phyloP scores from a whole-genome alignment of 1,140 invertebrate genomes.

The Macrotrachela quadricornifera region DNA sequence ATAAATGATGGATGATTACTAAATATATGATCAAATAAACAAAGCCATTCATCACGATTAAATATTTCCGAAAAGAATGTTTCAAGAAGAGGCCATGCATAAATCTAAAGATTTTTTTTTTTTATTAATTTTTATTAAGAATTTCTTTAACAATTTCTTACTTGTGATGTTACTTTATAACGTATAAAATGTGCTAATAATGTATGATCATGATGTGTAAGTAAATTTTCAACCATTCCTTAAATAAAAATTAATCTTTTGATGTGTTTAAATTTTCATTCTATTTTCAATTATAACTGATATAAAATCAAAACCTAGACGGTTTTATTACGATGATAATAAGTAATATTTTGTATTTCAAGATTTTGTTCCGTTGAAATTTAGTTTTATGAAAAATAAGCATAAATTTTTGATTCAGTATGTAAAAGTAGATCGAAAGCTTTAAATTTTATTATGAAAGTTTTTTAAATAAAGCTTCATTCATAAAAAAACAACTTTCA shows the following conservation, averaged over 20 bases:
- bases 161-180: slow-evolving; percentile 42
- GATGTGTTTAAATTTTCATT: no score
- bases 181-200: slow-evolving; percentile 46
- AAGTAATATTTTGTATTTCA: no score
- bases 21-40: slow-evolving; percentile 60
- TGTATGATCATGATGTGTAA: slow-evolving; percentile 44
- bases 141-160: not conserved
- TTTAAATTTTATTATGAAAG: no score
- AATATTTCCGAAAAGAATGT: slow-evolving; percentile 55
- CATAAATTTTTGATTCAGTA: no score
- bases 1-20: slow-evolving; percentile 50
- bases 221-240: slow-evolving; percentile 50
- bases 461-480: no score
- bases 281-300: no score
- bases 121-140: not conserved
- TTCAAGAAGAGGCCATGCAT: slow-evolving; percentile 53
- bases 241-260: not conserved
- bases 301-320: no score
- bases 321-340: no score
- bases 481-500: no score
- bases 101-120: slow-evolving; percentile 25
- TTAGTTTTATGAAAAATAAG: no score
- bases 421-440: no score
- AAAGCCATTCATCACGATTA: slow-evolving; percentile 49
- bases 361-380: no score